Evolutionary conservation across 2,888 invertebrate species (phyloP).

Genomic region (Cerceris ruficornis): DNA sequence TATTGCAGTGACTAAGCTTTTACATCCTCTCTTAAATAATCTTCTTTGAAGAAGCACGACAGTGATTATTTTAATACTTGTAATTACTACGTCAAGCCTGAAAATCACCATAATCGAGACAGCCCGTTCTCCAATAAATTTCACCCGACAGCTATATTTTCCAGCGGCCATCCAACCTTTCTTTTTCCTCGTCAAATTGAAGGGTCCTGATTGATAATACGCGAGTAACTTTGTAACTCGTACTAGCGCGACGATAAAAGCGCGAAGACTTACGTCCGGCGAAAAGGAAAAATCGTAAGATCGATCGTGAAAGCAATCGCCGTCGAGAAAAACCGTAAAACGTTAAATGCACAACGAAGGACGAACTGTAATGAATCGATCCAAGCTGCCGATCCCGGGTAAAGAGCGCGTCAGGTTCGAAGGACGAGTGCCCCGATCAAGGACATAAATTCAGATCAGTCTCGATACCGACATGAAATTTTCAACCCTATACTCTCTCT

Average conservation of each 20-base stretch:
- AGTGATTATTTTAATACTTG: slow-evolving; percentile 30
- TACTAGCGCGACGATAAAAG: too few species aligned
- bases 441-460: slow-evolving; percentile 59
- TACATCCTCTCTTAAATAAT: too few species aligned
- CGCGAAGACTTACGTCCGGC: too few species aligned
- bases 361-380: slow-evolving; percentile 41
- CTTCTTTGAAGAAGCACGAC: neutral
- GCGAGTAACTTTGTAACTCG: too few species aligned
- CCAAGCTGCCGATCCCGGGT: neutral
- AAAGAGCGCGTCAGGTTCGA: slow-evolving; percentile 27
- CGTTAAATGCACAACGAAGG: slow-evolving; percentile 15
- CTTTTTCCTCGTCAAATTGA: too few species aligned
- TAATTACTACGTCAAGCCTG: slow-evolving; percentile 22
- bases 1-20: too few species aligned
- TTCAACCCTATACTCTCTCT: slow-evolving; percentile 25
- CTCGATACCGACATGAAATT: slow-evolving; percentile 36
- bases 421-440: slow-evolving; percentile 45
- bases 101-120: slow-evolving; percentile 38
- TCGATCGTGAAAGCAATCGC: slow-evolving; percentile 12
- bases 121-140: neutral
- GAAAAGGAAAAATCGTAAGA: neutral
- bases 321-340: slow-evolving; percentile 10
- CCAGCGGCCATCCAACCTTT: neutral
- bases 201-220: too few species aligned
- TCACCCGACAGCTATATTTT: neutral